Base-by-base conservation (phyloP, 2,113 vertebrate genomes). In the Crocuta crocuta region DNA sequence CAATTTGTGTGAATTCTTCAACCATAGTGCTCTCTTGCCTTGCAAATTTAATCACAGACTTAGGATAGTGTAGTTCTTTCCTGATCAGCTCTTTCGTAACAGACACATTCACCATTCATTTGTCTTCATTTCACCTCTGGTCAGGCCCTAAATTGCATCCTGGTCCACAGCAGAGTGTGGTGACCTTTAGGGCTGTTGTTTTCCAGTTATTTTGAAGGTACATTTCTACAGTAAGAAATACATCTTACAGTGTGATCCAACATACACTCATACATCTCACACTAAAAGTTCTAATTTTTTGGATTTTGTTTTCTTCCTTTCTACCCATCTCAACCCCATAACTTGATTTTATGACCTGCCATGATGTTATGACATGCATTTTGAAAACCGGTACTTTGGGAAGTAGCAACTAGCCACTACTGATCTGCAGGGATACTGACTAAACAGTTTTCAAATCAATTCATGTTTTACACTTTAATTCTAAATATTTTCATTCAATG, bases 51-150 rank as follows among this genome's bases (percentile, higher is more conserved):
- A 92, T 53, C 31, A 61, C 10, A 84, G 19, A 16, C 53, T 89
- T 63, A 35, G 33, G 35, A 61, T 5, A 70, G 24, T 61, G 39
- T 35, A 19, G 58, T 68, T 76, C 71, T 78, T 95, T 95, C 58
- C 71, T 61, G 11, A 58, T 31, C 3, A 74, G 17, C 26, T 35
- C 5, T 35, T 70, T 89, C 24, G 82, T 89, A 85, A 43, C 12
- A 81, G 35, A 63, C 21, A 90, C 13, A 35, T 31, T n/a, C 28
- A 1, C n/a, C 33, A 43, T 84, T 91, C 50, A 89, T 88, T 91
- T 97, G 28, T 92, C 79, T 87, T 96, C 73, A 93, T 86, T 19
- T 96, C n/a, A 87, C 24, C 4, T 80, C 26, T 35, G 91, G 39
- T 82, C 78, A 83, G 78, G 55, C 16, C 55, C 68, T 89, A 91